These are phyloP conservation scores for Equus przewalskii DNA, from an alignment of 2,113 vertebrate species.

Conservation along the genomic window DNA sequence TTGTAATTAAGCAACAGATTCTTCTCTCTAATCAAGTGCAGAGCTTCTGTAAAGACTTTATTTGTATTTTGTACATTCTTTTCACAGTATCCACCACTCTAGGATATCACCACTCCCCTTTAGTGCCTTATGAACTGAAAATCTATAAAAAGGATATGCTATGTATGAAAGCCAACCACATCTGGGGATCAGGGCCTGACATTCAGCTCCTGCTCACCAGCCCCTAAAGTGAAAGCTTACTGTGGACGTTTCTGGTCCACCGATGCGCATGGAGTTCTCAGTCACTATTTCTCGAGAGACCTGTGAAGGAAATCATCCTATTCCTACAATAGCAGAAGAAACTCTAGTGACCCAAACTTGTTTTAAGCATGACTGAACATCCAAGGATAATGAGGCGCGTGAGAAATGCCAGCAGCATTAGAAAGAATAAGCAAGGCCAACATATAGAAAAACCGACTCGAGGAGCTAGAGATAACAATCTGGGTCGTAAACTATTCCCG, in stretches of 20 bases:
- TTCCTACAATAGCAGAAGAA: neutral
- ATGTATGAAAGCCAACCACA: neutral
- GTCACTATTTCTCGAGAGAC: neutral
- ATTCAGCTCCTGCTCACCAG: neutral
- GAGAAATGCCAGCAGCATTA: neutral
- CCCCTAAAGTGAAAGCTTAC: neutral
- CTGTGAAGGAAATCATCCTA: neutral
- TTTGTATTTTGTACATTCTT: neutral
- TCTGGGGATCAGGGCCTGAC: neutral
- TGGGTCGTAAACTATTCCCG: neutral
- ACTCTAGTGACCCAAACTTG: neutral
- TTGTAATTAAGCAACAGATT: slow-evolving; percentile 26
- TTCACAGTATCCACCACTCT: neutral
- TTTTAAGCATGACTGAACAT: neutral
- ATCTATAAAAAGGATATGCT: neutral
- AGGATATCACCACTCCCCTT: neutral
- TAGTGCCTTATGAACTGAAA: slow-evolving; percentile 18
- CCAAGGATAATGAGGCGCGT: neutral
- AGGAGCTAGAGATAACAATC: neutral
- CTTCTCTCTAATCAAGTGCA: neutral
- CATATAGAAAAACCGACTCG: neutral
- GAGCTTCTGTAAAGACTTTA: slow-evolving; percentile 14
- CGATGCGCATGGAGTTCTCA: neutral
- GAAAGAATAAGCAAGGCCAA: neutral
- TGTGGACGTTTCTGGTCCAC: neutral